Conservation (phyloP, 2,888 invertebrate genomes). For the Heliconius sara region DNA sequence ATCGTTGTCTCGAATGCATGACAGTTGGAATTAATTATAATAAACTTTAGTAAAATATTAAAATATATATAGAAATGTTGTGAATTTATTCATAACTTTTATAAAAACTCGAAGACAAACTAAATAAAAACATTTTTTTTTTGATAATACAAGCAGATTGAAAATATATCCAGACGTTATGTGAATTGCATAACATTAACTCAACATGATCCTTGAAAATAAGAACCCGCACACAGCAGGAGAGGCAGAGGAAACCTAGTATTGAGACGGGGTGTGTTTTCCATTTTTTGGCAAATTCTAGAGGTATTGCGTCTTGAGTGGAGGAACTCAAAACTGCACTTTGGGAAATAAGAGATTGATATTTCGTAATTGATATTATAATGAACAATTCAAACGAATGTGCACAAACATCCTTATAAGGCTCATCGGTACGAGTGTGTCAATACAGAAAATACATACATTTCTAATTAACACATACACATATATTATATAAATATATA, state of each 20-base stretch:
- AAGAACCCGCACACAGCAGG: no score
- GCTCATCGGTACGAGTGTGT: not conserved
- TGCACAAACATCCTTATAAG: conserved; percentile 11
- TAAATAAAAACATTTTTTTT: not conserved
- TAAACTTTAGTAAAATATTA: not conserved
- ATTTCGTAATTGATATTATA: not conserved
- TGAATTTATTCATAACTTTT: not conserved
- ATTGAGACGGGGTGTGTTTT: no score
- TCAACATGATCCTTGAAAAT: no score
- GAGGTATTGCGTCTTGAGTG: no score
- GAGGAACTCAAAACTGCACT: no score
- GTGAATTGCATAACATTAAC: no score
- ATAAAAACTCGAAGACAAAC: not conserved
- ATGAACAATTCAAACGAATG: not conserved
- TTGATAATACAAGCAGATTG: not conserved
- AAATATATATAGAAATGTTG: not conserved
- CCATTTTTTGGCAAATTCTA: no score
- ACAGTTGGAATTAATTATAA: not conserved
- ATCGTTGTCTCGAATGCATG: not conserved
- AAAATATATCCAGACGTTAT: no score
- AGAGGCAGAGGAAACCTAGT: no score
- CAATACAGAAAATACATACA: not conserved
- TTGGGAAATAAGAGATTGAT: not conserved
- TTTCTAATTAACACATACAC: conserved; percentile 11
- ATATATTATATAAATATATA: not conserved